phyloP scores from a whole-genome alignment of 2,113 vertebrate species.

The Entelurus aequoreus region DNA sequence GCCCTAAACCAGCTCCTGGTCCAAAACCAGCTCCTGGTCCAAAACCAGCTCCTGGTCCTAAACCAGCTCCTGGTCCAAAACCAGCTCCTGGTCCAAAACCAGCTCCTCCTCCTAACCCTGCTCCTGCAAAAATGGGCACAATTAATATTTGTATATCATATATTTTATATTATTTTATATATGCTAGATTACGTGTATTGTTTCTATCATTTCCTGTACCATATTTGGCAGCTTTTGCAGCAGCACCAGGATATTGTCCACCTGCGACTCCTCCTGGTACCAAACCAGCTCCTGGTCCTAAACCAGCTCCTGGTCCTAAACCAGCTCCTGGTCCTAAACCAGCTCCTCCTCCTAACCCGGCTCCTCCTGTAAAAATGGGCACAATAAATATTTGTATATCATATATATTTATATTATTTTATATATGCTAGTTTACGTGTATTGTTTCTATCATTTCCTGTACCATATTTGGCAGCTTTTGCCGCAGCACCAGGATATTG shows the following conservation, averaged over 20 bases:
- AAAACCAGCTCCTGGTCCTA: conserved; percentile 7
- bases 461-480: conserved; percentile 58
- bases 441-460: not conserved
- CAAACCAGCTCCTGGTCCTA: not conserved
- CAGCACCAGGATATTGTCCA: conserved; percentile 39
- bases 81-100: not conserved
- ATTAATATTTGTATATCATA: too few species aligned
- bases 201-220: conserved; percentile 5
- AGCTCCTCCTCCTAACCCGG: not conserved
- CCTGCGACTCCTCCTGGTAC: conserved; percentile 15
- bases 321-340: not conserved
- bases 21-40: not conserved
- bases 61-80: not conserved
- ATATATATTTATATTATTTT: too few species aligned
- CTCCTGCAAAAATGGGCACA: too few species aligned
- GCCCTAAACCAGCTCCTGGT: too few species aligned
- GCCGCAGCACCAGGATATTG: conserved; percentile 38
- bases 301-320: not conserved
- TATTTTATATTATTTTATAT: too few species aligned
- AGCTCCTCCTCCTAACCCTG: not conserved
- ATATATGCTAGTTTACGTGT: too few species aligned
- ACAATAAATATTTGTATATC: too few species aligned
- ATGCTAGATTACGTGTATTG: too few species aligned
- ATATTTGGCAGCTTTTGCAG: conserved; percentile 60
- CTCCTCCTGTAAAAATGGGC: not conserved